phyloP scores from a whole-genome alignment of 2,888 invertebrate genomes.

The Lasioglossum morio region DNA sequence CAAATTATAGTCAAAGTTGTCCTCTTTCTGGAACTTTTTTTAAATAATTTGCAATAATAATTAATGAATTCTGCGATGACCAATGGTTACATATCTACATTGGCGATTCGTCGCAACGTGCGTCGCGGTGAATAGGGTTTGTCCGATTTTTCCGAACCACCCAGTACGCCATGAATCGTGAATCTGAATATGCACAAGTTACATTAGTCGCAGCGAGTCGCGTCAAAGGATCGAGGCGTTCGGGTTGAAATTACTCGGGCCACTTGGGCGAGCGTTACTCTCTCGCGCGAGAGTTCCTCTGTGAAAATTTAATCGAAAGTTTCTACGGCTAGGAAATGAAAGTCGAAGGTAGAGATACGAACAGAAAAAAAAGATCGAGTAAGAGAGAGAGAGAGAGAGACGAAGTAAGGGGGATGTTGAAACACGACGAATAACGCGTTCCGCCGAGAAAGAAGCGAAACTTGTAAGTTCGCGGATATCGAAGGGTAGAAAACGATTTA shows the following conservation, averaged over 20 bases:
- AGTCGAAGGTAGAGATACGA: slow-evolving; percentile 30
- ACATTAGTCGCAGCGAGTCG: slow-evolving; percentile 28
- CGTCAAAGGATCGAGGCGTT: slow-evolving; percentile 52
- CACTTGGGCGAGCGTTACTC: slow-evolving; percentile 30
- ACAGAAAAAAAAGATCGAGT: neutral
- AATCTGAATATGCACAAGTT: slow-evolving; percentile 44
- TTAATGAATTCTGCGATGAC: too few species aligned
- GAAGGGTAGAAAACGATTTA: slow-evolving; percentile 43
- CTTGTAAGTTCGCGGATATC: slow-evolving; percentile 35
- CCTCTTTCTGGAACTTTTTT: too few species aligned
- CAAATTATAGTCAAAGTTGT: too few species aligned
- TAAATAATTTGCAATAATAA: too few species aligned
- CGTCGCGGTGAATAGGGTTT: neutral
- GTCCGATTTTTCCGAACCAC: neutral
- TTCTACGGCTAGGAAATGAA: slow-evolving; percentile 46
- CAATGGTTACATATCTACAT: too few species aligned
- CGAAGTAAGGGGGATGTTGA: neutral
- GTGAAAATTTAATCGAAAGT: slow-evolving; percentile 59
- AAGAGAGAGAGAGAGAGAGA: neutral
- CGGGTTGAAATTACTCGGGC: slow-evolving; percentile 42
- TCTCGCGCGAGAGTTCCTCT: slow-evolving; percentile 27
- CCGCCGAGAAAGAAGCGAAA: slow-evolving; percentile 37
- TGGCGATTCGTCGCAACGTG: too few species aligned
- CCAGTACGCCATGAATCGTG: slow-evolving; percentile 19
- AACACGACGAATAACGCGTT: slow-evolving; percentile 19